Percentiles rank a stretch among this genome's conserved stretches.
phyloP scores from a whole-genome alignment of 2,113 vertebrate species.

The Passer montanus region DNA sequence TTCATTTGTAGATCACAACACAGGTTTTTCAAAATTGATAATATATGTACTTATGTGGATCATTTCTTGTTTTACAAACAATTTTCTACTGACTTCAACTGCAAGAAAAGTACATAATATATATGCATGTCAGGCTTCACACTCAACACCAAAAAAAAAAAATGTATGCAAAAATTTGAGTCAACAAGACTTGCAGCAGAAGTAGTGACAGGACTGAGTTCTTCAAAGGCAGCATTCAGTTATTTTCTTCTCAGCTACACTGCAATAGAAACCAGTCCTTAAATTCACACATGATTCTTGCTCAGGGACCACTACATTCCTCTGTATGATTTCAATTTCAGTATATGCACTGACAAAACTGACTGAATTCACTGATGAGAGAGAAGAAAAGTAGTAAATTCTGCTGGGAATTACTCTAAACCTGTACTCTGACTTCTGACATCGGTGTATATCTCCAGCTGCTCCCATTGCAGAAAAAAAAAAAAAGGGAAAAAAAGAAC shows the following conservation, averaged over 20 bases:
- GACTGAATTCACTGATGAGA: rapidly evolving
- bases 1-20: background rate
- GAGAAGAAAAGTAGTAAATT: background rate
- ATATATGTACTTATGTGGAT: background rate
- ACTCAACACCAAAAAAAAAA: background rate
- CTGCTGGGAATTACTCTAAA: background rate
- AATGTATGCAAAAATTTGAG: background rate
- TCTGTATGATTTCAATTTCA: background rate
- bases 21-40: background rate
- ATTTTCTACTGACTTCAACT: background rate
- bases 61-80: background rate
- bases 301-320: background rate
- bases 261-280: background rate
- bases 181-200: background rate
- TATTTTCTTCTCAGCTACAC: background rate
- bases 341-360: background rate
- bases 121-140: background rate
- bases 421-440: background rate
- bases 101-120: background rate
- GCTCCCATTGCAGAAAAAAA: background rate
- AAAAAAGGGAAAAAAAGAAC: background rate
- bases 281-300: background rate
- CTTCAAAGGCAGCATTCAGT: background rate
- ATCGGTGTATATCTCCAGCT: background rate
- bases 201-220: background rate